Evolutionary conservation across 2,797 vertebrate species (phyloP).

Genomic region (Chiroxiphia lanceolata): DNA sequence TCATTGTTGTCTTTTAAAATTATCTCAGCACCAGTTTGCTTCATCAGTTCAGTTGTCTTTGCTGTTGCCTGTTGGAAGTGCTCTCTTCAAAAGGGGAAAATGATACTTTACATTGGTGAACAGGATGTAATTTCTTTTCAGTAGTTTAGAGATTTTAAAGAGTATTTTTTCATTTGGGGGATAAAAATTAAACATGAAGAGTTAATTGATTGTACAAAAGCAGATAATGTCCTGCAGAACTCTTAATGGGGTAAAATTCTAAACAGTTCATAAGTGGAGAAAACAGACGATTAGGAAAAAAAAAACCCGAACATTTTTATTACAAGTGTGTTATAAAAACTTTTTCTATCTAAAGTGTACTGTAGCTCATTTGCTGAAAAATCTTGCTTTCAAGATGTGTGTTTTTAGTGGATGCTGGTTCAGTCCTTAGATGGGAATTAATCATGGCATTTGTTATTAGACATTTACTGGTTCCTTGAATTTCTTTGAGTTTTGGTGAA

Average conservation of each 20-base stretch:
- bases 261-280: neutral
- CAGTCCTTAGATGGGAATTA: neutral
- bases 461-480: fast-evolving
- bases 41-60: neutral
- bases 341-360: neutral
- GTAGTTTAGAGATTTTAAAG: neutral
- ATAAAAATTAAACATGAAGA: neutral
- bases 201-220: neutral
- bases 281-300: neutral
- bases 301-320: neutral
- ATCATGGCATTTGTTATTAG: neutral
- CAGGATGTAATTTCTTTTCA: neutral
- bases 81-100: neutral
- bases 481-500: neutral
- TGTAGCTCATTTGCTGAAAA: neutral
- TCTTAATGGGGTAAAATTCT: neutral
- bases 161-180: neutral
- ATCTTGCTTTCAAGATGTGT: neutral
- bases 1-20: neutral
- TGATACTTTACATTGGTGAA: neutral
- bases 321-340: neutral
- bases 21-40: neutral
- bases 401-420: neutral
- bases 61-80: neutral
- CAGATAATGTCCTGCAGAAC: neutral